Base-by-base conservation (phyloP, 2,888 invertebrate species). In the Pelosia muscerda region DNA sequence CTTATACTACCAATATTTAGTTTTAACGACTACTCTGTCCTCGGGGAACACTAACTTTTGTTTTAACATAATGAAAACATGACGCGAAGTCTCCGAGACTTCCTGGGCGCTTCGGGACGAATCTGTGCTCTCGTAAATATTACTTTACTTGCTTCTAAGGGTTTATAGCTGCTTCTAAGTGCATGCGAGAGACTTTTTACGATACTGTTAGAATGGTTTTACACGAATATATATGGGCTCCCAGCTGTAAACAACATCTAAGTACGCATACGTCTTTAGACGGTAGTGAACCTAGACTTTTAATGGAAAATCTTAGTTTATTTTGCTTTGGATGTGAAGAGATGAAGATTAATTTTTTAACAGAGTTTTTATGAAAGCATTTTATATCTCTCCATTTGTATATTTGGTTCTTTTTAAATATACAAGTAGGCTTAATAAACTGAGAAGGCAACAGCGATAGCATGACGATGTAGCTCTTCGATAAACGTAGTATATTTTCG, bases 41-140 rank as follows among this genome's bases (percentile, higher is more conserved):
- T 81, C 5, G 2, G 78, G 59, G 84, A 64, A 64, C 67, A 71
- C 69, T 79, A 82, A 84, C 81, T 84, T 81, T 80, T 75, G 78
- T 82, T 81, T 84, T 78, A 83, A 75, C 73, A 74, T 81, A 78
- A 83, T 81, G 77, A 82, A 79, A 82, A 79, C 79, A 76, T 72
- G 70, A 76, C 68, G 62, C 63, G 49, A 54, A 56, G 34, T 65
- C 69, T 63, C 22, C 31, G 54, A 64, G 59, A 64, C 54, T 63
- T 8, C 31, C 38, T 25, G 23, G 10, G 15, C 38, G 59, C 63
- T 63, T 61, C n/a, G 63, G 64, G 68, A 73, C 63, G 71, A 77
- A 78, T 79, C 81, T 79, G 69, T 67, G 63, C 65, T 66, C 63
- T 74, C 75, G 71, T 83, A 79, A 81, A 83, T 83, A 81, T 77